Conservation (phyloP, 2,113 vertebrate species). For the Misgurnus anguillicaudatus region DNA sequence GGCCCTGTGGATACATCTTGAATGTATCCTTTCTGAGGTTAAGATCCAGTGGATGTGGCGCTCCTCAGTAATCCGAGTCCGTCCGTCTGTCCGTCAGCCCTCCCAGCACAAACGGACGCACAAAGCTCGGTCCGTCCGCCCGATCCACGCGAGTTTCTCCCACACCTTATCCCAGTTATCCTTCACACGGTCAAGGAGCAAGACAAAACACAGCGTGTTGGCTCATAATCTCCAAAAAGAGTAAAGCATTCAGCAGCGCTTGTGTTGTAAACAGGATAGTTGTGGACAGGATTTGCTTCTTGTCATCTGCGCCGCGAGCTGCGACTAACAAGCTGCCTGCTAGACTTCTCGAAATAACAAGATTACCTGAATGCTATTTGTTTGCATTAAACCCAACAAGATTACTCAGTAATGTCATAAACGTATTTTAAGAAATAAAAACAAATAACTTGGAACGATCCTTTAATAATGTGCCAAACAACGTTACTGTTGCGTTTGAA, state of each 20-base stretch:
- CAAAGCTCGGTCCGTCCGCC: constrained; percentile 64
- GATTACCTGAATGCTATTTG: constrained; percentile 44
- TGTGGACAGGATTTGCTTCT: constrained; percentile 12
- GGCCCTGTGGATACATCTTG: constrained; percentile 93
- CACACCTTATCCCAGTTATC: constrained; percentile 52
- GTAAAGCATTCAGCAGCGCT: constrained; percentile 7
- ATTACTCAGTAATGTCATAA: constrained; percentile 20
- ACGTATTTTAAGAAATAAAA: background rate
- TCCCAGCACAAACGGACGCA: constrained; percentile 63
- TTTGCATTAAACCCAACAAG: constrained; percentile 18
- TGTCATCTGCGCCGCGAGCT: constrained; percentile 22
- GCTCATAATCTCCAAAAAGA: constrained; percentile 45
- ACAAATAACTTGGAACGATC: background rate
- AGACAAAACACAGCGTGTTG: constrained; percentile 48
- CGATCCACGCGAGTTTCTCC: constrained; percentile 45
- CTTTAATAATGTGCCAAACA: background rate
- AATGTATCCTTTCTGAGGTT: constrained; percentile 61
- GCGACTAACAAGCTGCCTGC: constrained; percentile 34
- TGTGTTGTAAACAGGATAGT: constrained; percentile 27
- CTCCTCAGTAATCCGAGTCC: constrained; percentile 63
- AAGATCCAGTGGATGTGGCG: constrained; percentile 54
- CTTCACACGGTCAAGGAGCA: constrained; percentile 46
- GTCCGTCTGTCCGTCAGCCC: constrained; percentile 68
- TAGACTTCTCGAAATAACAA: constrained; percentile 46
- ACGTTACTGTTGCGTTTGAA: background rate